Conservation (phyloP, 2,888 invertebrate species). For the Dichetophora obliterata region DNA sequence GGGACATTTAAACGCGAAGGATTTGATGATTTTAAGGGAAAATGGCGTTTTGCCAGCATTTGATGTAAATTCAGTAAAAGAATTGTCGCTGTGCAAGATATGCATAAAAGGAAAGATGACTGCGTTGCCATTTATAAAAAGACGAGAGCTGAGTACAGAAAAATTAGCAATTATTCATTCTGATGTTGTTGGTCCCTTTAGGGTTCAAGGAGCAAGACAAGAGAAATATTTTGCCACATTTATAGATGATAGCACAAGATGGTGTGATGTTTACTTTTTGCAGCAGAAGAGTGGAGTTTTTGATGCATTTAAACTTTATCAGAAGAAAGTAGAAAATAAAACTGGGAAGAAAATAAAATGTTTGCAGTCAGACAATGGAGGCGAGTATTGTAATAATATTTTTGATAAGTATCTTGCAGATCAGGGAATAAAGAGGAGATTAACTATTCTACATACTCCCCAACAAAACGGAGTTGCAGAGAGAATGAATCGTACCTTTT, state of each 20-base stretch:
- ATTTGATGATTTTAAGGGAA: constrained; percentile 35
- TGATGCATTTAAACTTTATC: constrained; percentile 51
- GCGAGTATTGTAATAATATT: constrained; percentile 50
- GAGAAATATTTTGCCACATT: constrained; percentile 44
- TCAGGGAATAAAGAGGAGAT: constrained; percentile 52
- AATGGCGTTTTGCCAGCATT: constrained; percentile 27
- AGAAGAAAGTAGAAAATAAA: constrained; percentile 47
- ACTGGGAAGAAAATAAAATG: constrained; percentile 50
- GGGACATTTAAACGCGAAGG: constrained; percentile 43
- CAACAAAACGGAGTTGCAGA: constrained; percentile 56
- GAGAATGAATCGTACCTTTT: constrained; percentile 50
- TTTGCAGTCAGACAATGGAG: constrained; percentile 54
- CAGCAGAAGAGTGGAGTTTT: constrained; percentile 42
- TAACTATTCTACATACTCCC: constrained; percentile 51
- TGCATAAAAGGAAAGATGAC: constrained; percentile 42
- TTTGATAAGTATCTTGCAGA: constrained; percentile 50
- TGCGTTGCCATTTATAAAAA: constrained; percentile 34
- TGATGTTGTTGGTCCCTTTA: constrained; percentile 43
- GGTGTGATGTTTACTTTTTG: constrained; percentile 43
- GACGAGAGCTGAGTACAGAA: constrained; percentile 33
- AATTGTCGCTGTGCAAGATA: constrained; percentile 25
- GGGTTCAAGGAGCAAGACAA: constrained; percentile 35
- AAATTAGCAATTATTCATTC: constrained; percentile 40
- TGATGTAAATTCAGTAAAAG: constrained; percentile 17
- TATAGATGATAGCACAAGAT: constrained; percentile 40